Conservation (phyloP, 2,888 invertebrate species). For the Empis stercorea region DNA sequence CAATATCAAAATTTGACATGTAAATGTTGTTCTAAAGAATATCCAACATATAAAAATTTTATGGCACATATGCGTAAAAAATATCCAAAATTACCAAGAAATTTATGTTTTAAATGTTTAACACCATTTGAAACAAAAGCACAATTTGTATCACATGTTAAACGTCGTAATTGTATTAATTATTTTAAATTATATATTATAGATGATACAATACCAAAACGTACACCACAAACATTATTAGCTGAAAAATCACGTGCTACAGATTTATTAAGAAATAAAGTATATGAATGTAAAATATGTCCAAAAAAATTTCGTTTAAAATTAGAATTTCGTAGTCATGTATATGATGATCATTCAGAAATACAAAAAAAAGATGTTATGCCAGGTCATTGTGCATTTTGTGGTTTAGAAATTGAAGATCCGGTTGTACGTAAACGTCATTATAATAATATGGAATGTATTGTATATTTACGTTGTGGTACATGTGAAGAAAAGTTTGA, state of each 20-base stretch:
- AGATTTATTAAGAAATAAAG: slow-evolving; percentile 33
- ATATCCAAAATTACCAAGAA: slow-evolving; percentile 31
- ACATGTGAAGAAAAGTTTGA: slow-evolving; percentile 35
- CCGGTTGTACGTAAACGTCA: slow-evolving; percentile 33
- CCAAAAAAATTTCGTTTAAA: slow-evolving; percentile 33
- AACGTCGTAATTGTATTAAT: slow-evolving; percentile 35
- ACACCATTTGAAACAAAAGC: slow-evolving; percentile 36
- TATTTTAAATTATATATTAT: slow-evolving; percentile 29
- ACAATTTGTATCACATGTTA: slow-evolving; percentile 36
- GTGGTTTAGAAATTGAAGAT: slow-evolving; percentile 32
- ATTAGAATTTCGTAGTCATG: slow-evolving; percentile 35
- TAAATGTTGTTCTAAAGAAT: slow-evolving; percentile 32
- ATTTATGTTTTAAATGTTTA: slow-evolving; percentile 35
- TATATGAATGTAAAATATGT: slow-evolving; percentile 35
- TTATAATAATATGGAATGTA: slow-evolving; percentile 37
- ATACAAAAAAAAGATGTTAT: slow-evolving; percentile 30
- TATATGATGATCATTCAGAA: slow-evolving; percentile 34
- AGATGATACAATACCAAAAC: slow-evolving; percentile 15
- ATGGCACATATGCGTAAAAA: slow-evolving; percentile 38
- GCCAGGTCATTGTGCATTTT: slow-evolving; percentile 33
- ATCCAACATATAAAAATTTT: slow-evolving; percentile 34
- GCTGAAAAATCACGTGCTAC: slow-evolving; percentile 33
- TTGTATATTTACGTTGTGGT: slow-evolving; percentile 32
- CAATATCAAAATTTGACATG: slow-evolving; percentile 36
- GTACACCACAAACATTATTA: slow-evolving; percentile 5